Conservation (phyloP, 2,113 vertebrate genomes). For the Suricata suricatta region DNA sequence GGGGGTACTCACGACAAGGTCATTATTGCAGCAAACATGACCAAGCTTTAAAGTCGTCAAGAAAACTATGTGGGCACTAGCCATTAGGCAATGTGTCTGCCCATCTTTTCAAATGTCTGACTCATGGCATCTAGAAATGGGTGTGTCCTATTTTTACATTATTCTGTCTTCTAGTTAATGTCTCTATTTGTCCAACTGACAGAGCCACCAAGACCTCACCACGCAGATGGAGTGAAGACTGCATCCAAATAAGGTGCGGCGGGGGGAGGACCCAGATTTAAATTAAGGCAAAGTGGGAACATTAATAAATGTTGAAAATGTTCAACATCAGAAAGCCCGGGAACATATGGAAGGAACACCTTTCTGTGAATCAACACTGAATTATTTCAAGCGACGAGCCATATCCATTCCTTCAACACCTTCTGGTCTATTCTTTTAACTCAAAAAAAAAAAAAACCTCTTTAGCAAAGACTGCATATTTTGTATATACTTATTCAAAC, state of each 20-base stretch:
- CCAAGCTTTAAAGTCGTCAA: neutral
- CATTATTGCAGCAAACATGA: neutral
- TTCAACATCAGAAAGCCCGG: neutral
- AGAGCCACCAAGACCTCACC: neutral
- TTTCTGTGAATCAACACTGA: neutral
- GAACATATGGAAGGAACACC: neutral
- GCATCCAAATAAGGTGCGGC: neutral
- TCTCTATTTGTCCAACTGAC: neutral
- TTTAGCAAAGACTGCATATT: neutral
- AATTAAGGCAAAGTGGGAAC: neutral
- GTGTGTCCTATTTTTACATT: neutral
- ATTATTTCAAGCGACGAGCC: neutral
- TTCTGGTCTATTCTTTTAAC: neutral
- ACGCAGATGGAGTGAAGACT: neutral
- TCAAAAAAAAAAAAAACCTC: neutral
- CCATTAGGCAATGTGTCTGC: rapidly evolving
- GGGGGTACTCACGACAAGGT: neutral
- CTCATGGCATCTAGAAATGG: neutral
- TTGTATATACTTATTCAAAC: neutral
- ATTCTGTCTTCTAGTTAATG: neutral
- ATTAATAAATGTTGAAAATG: neutral
- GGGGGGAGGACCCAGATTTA: neutral
- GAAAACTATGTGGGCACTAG: neutral
- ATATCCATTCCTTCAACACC: neutral
- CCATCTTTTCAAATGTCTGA: neutral